A percentile compares a stretch with the other conserved stretches of the same genome.
These are phyloP conservation scores for Meloidogyne hapla DNA, from an alignment of 1,140 invertebrate species.

Conservation along the genomic window DNA sequence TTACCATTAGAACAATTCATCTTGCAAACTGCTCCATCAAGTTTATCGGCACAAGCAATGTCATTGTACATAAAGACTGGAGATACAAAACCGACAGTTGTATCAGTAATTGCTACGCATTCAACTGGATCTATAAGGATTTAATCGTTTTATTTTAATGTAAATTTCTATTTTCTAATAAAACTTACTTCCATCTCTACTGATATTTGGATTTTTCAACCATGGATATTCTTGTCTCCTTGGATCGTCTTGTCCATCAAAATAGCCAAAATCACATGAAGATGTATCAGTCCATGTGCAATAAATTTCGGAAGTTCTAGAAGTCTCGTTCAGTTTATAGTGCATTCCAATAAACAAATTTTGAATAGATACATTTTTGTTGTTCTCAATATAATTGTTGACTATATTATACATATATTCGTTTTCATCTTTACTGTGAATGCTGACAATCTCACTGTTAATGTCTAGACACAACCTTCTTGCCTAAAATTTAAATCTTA, in stretches of 20 bases:
- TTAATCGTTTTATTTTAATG: not conserved
- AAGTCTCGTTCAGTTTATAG: not conserved
- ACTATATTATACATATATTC: not conserved
- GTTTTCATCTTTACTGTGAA: not conserved
- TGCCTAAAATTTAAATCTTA: not conserved
- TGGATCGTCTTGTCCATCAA: not conserved
- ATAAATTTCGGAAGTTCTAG: not conserved
- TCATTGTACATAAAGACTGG: not conserved
- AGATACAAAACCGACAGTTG: not conserved
- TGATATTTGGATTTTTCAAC: not conserved
- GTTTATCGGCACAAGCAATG: not conserved
- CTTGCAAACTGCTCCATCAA: not conserved
- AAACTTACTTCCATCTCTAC: not conserved
- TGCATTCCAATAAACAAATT: not conserved
- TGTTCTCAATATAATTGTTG: no score
- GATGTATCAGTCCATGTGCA: not conserved
- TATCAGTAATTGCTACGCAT: not conserved
- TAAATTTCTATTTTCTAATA: no score
- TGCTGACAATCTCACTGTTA: not conserved
- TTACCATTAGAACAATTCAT: not conserved
- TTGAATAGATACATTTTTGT: not conserved
- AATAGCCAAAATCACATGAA: not conserved
- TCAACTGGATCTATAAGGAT: not conserved
- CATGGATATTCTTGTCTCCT: not conserved
- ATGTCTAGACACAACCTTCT: not conserved